Base-by-base conservation (phyloP, 1,140 invertebrate species). In the Dendroctonus valens region DNA sequence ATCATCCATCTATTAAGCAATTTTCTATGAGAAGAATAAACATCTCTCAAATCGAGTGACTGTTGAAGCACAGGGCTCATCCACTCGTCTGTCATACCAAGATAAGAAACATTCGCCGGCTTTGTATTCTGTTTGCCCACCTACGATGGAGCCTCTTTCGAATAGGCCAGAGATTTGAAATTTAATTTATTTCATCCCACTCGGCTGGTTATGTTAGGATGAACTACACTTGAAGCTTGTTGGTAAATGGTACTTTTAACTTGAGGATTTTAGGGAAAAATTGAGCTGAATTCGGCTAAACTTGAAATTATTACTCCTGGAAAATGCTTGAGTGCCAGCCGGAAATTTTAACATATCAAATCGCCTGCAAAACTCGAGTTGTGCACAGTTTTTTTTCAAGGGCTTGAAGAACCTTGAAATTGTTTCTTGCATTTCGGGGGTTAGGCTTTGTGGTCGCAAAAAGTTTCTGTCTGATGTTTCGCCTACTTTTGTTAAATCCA, bases 31-130 rank as follows among this genome's bases (percentile, higher is more conserved):
- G 57, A 59, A 59, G 38, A 59, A 59, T 59, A 59, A 59, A 48
- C 57, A 59, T 59, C 57, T 59, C 46, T 59, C 57, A 59, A 59
- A 37, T 48, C 57, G 48, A 59, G 57, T 41, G 57, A 46, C 44
- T 37, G 41, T 59, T 59, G 44, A 59, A 48, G 57, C 40, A 44
- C 26, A 26, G 26, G 54, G 15, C 57, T 59, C 41, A 46, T 48
- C 57, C 11, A 59, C 57, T 59, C 42, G 57, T 59, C 57, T 59
- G 57, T 59, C 57, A 59, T 59, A 59, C 57, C 57, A 59, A 59
- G 57, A 59, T 59, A 59, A 59, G 57, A 48, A 59, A 59, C 41
- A 59, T 59, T 59, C 42, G 11, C 12, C 26, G 41, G 39, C 44
- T 48, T 59, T 59, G 46, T 37, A 37, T 37, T 48, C 41, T 12